phyloP scores from a whole-genome alignment of 1,140 invertebrate genomes.

The Megathymus violae region DNA sequence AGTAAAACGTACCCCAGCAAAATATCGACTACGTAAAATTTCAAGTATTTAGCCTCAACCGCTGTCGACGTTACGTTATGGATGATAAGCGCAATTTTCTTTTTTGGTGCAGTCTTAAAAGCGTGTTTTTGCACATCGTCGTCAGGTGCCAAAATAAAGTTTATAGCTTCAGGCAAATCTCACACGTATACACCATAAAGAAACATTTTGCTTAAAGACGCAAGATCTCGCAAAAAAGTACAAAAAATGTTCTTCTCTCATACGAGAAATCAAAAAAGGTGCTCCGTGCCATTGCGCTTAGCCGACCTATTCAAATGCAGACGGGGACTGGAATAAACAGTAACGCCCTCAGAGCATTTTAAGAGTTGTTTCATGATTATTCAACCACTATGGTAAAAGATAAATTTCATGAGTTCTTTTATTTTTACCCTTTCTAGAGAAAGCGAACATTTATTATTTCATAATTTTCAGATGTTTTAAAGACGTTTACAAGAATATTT shows the following conservation, averaged over 20 bases:
- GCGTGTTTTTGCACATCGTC: not conserved
- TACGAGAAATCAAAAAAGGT: conserved; percentile 11
- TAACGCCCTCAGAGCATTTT: not conserved
- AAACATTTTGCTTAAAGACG: conserved; percentile 1
- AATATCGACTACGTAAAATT: conserved; percentile 8
- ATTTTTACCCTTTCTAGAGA: not conserved
- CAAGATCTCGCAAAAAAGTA: not conserved
- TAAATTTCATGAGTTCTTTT: conserved; percentile 1
- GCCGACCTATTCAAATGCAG: conserved; percentile 12
- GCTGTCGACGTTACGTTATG: not conserved
- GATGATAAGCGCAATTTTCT: no score
- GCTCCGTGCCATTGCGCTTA: not conserved
- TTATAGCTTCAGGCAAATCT: not conserved
- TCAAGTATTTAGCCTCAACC: conserved; percentile 3
- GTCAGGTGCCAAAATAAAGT: conserved; percentile 13
- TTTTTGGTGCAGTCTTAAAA: no score
- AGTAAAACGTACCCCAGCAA: conserved; percentile 9
- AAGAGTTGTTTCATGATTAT: not conserved
- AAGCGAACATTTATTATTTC: conserved; percentile 2
- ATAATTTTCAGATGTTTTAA: no score
- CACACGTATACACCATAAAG: no score
- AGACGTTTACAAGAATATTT: no score
- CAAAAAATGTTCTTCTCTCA: conserved; percentile 4
- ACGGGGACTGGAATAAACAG: conserved; percentile 18
- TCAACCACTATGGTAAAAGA: not conserved